Evolutionary conservation across 2,797 vertebrate species (phyloP), one percentile per base, ranked within the genome.

Genomic region (Sebastes kiyomatsui): DNA sequence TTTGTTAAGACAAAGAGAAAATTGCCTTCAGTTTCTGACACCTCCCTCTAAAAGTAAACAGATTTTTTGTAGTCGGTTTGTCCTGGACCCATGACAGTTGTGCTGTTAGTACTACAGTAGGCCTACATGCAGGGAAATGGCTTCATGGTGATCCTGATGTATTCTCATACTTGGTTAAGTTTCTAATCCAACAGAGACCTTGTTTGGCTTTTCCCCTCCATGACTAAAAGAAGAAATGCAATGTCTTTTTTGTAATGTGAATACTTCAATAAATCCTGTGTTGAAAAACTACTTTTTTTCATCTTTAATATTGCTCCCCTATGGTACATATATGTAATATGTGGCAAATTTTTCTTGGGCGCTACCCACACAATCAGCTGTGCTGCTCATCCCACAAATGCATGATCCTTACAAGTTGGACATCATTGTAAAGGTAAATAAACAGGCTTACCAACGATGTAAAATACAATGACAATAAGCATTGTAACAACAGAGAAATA

Each of bases 251-350:
- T 76, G 13, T 32, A 11, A 46, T 10, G 65, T 56, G 25, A 60
- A 59, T 33, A 49, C 7, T 66, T 61, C 42, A 74, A 80, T 86
- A 77, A 80, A 86, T 13, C 3, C 14, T n/a, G 5, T 14, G 11
- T 64, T 42, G 2, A 10, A 58, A 35, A 14, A 1, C 1, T 4
- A 9, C 20, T 33, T 54, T 5, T n/a, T n/a, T n/a, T n/a, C n/a
- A n/a, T n/a, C n/a, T n/a, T n/a, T n/a, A n/a, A n/a, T n/a, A n/a
- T n/a, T n/a, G n/a, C n/a, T n/a, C n/a, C n/a, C n/a, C n/a, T n/a
- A n/a, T n/a, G n/a, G n/a, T n/a, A n/a, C n/a, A n/a, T n/a, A n/a
- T n/a, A n/a, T n/a, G n/a, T n/a, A n/a, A n/a, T n/a, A n/a, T n/a
- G n/a, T n/a, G n/a, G n/a, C n/a, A n/a, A n/a, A n/a, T n/a, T n/a